These are phyloP conservation scores for Dicentrarchus labrax DNA, from an alignment of 2,113 vertebrate species.

Conservation along the genomic window DNA sequence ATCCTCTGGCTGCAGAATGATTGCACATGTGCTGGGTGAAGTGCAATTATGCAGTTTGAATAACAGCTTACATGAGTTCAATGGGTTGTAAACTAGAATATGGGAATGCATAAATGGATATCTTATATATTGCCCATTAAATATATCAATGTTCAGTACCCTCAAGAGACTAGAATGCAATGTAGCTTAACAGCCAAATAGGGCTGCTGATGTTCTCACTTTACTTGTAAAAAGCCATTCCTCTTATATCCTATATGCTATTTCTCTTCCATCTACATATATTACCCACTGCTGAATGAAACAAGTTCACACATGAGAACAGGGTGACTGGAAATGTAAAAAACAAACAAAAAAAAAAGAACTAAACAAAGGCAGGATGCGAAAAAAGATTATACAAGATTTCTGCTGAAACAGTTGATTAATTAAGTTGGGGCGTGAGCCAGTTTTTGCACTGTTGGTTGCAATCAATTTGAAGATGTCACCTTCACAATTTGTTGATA, in stretches of 20 bases:
- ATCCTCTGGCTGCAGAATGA: conserved; percentile 3
- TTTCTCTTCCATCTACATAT: background rate
- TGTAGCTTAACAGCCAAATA: background rate
- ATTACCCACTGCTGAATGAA: background rate
- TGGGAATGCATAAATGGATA: background rate
- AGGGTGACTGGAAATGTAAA: background rate
- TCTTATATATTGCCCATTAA: conserved; percentile 2
- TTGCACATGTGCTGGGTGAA: conserved; percentile 1
- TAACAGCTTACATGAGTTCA: background rate
- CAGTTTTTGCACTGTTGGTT: background rate
- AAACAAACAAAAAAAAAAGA: background rate
- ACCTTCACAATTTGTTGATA: background rate
- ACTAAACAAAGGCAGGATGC: background rate
- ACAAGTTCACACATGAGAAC: background rate
- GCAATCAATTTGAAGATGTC: background rate
- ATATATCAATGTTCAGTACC: background rate
- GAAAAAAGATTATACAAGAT: background rate
- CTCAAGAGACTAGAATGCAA: background rate
- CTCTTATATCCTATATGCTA: background rate
- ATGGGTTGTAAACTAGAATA: conserved; percentile 3
- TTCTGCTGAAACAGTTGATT: background rate
- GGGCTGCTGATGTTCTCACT: background rate
- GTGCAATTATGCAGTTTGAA: conserved; percentile 20
- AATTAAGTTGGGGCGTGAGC: background rate
- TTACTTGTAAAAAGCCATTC: background rate